Evolutionary conservation across 1,140 invertebrate species (phyloP), one percentile per base, ranked within the genome.

Genomic region (Lepeophtheirus salmonis): DNA sequence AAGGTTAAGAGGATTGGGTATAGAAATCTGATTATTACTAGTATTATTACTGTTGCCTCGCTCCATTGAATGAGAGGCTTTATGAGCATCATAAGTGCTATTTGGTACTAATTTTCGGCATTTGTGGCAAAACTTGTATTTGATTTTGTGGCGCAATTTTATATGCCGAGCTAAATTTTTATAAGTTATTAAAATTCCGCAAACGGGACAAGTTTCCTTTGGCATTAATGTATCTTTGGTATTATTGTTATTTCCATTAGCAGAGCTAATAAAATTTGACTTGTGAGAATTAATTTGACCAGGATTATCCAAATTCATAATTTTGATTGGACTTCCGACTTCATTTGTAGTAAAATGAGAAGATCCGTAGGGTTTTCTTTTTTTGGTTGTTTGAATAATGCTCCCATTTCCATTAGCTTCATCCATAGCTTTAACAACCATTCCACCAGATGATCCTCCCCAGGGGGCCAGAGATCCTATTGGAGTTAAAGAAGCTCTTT

Each of bases 61-160:
- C 22, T 54, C 52, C 30, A 41, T 6, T 41, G 30, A 41, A 23
- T 50, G 50, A 61, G 23, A n/a, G 18, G 50, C 17, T 25, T 53
- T 61, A 25, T 61, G 59, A 20, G 54, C 50, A 20, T 56, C 49
- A 22, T 61, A 61, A 16, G 23, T 56, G 20, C 20, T 25, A 22
- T 50, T 50, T 23, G 59, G 59, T 4, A 61, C 49, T 16, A 61
- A 50, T 52, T 61, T 61, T 21, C 59, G 49, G 49, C 59, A 61
- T 50, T 61, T 61, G 25, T 61, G 50, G 25, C 59, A 61, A 26
- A 61, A 61, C 25, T 61, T 61, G 49, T 61, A 61, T 48, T 61
- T 61, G 17, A 61, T 61, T 41, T 60, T 51, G 18, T 61, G 23
- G 21, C 59, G 16, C 6, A 61, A 21, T 16, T 61, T 61, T 17